Evolutionary conservation across 2,113 vertebrate genomes (phyloP).

Genomic region (Rynchops niger): DNA sequence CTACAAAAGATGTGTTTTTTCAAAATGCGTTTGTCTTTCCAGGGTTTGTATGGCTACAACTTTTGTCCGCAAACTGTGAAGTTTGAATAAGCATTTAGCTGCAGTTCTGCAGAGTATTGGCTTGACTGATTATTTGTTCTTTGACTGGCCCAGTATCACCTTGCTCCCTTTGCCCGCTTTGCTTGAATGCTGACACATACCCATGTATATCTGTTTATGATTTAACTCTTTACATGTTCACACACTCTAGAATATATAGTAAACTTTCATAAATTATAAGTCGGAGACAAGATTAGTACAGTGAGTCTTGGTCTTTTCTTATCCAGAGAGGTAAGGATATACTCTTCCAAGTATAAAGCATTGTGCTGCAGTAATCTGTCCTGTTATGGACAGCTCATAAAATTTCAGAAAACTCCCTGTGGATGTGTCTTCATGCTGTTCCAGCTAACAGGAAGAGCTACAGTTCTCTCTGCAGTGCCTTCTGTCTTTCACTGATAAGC

Average conservation of each 20-base stretch:
- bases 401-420: not conserved
- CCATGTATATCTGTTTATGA: not conserved
- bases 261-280: not conserved
- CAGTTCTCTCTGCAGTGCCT: not conserved
- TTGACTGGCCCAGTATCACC: not conserved
- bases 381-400: not conserved
- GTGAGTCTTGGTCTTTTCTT: not conserved
- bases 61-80: not conserved
- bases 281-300: not conserved
- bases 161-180: not conserved
- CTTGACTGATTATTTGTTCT: not conserved
- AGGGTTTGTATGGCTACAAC: not conserved
- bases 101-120: not conserved
- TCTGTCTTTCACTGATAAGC: not conserved
- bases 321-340: not conserved
- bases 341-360: not conserved
- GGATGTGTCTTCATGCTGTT: not conserved
- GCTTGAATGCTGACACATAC: not conserved
- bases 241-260: not conserved
- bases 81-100: not conserved
- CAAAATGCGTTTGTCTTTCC: not conserved
- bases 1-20: not conserved
- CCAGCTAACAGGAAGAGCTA: not conserved
- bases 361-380: not conserved
- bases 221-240: not conserved